Evolutionary conservation across 2,797 vertebrate genomes (phyloP).

Genomic region (Pachyuromys duprasi): DNA sequence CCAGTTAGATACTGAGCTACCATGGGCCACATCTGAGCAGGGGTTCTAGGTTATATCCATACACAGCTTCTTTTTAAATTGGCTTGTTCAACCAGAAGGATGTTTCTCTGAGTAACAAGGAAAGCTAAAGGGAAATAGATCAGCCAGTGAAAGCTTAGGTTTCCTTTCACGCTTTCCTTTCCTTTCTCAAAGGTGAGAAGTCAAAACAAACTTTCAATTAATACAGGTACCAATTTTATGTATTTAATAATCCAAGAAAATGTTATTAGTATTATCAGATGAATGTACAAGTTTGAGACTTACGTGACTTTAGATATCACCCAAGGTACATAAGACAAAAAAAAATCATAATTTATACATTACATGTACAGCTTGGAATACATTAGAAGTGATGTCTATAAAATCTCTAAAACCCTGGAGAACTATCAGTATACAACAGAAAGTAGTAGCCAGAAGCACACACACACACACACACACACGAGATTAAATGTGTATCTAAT

Average conservation of each 20-base stretch:
- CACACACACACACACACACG: background rate
- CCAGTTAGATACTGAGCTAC: no score
- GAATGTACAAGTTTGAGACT: background rate
- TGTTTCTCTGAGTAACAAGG: background rate
- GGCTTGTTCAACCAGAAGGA: background rate
- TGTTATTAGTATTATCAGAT: constrained; percentile 10
- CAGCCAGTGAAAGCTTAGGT: background rate
- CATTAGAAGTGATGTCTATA: background rate
- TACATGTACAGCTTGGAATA: background rate
- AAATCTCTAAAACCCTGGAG: constrained; percentile 30
- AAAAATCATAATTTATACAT: constrained; percentile 5
- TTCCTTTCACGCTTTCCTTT: background rate
- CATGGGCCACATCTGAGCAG: no score
- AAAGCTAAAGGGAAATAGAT: background rate
- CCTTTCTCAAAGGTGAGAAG: background rate
- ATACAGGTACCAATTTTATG: background rate
- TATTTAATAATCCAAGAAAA: background rate
- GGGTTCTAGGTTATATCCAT: no score
- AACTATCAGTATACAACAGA: constrained; percentile 8
- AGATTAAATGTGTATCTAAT: background rate
- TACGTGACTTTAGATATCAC: constrained; percentile 21
- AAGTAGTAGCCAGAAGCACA: background rate
- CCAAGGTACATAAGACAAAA: constrained; percentile 42
- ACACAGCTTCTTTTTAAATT: background rate
- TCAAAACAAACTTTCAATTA: constrained; percentile 30